These are phyloP conservation scores for Malacoraja senta DNA, from an alignment of 2,797 vertebrate species.

Conservation along the genomic window DNA sequence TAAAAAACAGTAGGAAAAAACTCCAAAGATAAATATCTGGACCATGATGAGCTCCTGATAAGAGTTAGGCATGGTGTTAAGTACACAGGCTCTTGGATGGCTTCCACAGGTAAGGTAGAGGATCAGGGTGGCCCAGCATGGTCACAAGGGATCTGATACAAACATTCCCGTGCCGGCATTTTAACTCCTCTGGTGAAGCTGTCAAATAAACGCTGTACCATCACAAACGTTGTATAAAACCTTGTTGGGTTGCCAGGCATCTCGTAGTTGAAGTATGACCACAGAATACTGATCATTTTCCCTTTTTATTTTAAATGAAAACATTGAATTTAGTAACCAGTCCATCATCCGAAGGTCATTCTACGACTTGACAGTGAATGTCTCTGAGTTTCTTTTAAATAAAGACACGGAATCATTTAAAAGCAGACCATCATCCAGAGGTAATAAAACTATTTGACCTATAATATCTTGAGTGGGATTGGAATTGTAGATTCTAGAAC, in stretches of 20 bases:
- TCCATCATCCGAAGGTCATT: background rate
- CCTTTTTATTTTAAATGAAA: slow-evolving; percentile 17
- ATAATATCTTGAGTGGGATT: background rate
- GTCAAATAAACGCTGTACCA: background rate
- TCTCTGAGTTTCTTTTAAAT: slow-evolving; percentile 11
- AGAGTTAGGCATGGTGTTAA: background rate
- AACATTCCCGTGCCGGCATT: background rate
- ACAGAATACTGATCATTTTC: slow-evolving; percentile 20
- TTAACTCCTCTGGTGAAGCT: background rate
- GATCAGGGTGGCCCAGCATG: background rate
- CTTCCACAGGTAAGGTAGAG: background rate
- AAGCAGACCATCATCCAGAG: background rate
- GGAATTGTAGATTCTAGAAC: background rate
- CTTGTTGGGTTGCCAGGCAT: background rate
- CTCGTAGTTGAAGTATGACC: slow-evolving; percentile 11
- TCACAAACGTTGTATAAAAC: background rate
- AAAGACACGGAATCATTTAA: background rate
- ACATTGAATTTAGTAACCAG: background rate
- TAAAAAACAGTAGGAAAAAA: background rate
- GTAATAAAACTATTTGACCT: too few species aligned
- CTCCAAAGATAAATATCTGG: background rate
- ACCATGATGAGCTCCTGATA: background rate
- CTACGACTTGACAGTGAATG: background rate
- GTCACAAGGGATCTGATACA: background rate
- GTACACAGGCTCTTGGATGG: background rate